Evolutionary conservation across 2,113 vertebrate genomes (phyloP).

Genomic region (Prolemur simus): DNA sequence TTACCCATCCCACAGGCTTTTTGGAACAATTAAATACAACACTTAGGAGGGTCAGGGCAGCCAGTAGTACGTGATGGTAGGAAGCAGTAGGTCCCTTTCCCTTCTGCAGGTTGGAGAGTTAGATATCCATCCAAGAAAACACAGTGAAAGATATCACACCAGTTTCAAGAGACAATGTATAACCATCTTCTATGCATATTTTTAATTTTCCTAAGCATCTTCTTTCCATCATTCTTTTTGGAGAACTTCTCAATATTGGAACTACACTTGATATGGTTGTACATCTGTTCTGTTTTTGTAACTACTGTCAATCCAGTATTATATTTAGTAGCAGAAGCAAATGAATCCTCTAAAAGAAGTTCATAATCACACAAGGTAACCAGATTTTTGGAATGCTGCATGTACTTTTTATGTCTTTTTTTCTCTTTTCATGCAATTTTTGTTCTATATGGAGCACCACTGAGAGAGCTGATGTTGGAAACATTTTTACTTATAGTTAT

Average conservation of each 20-base stretch:
- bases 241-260: conserved; percentile 89
- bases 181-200: conserved; percentile 87
- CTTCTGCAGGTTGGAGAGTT: background rate
- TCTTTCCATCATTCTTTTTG: conserved; percentile 84
- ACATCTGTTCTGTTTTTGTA: conserved; percentile 86
- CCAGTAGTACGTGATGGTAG: background rate
- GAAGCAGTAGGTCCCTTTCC: background rate
- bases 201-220: conserved; percentile 84
- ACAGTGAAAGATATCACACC: conserved; percentile 89
- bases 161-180: conserved; percentile 88
- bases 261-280: conserved; percentile 90
- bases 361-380: conserved; percentile 90
- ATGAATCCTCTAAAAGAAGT: conserved; percentile 87
- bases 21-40: background rate
- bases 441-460: conserved; percentile 94
- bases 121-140: conserved; percentile 42
- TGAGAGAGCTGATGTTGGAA: conserved; percentile 93
- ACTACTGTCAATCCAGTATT: conserved; percentile 84
- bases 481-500: conserved; percentile 94
- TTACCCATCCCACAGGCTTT: background rate
- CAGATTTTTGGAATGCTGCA: conserved; percentile 89
- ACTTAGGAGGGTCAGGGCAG: background rate
- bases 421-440: conserved; percentile 90
- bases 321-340: conserved; percentile 88
- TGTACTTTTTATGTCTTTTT: conserved; percentile 94